Base-by-base conservation (phyloP, 2,888 invertebrate species). In the Tortricodes alternella region DNA sequence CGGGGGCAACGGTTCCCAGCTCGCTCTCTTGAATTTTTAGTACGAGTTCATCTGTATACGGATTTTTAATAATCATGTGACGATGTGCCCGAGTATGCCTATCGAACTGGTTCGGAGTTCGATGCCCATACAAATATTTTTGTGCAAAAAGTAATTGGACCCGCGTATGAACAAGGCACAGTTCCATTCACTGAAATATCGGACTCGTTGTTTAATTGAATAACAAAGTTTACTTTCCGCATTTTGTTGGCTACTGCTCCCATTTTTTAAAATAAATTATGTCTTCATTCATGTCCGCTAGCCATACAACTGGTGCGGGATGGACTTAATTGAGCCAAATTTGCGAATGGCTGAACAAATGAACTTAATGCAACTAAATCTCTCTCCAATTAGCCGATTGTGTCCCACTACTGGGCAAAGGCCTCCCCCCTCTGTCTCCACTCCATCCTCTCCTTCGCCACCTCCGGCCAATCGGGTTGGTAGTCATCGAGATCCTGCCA, bases 1-100 rank as follows among this genome's bases (percentile, higher is more conserved):
- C 80, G 84, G 74, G 65, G 75, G 70, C 78, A 82, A 83, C 80
- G 81, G 82, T 78, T 70, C 64, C 50, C 65, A 65, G 65, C 61
- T 64, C 66, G 67, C 66, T 65, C 64, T 69, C 71, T 70, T 79
- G 80, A 83, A 84, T 84, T 81, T 84, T 83, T 78, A 80, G 71
- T 75, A 67, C 67, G 65, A 74, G 70, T 73, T 70, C 67, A 67
- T 62, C 50, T 62, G 59, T 59, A 56, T 53, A 56, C 51, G 41
- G 41, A 63, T 59, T 58, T 58, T 53, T 48, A 50, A 59, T 64
- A 58, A 64, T 62, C 58, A 60, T 52, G 53, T 58, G 52, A 53
- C 46, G 46, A 43, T 39, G 57, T 52, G 57, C 51, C 23, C 52
- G 34, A 18, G 51, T 52, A 52, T 52, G 51, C 57, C 39, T 46